phyloP scores from a whole-genome alignment of 2,888 invertebrate species.

The Pheosia gnoma region DNA sequence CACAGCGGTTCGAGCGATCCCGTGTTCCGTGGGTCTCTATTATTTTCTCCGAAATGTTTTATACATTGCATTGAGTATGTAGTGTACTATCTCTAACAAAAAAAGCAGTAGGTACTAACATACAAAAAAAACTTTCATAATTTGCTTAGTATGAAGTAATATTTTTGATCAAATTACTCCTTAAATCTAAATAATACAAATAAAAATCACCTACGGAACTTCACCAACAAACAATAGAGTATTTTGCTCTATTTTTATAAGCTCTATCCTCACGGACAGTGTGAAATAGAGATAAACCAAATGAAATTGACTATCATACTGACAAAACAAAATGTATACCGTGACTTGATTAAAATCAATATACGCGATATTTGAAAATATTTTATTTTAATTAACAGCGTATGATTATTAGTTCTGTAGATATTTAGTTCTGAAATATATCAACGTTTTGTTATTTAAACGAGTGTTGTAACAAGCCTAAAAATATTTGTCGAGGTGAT shows the following conservation, averaged over 20 bases:
- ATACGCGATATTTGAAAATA: slow-evolving; percentile 26
- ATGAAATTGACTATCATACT: slow-evolving; percentile 55
- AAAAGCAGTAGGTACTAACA: no score
- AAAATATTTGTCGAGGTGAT: not conserved
- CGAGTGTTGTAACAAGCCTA: slow-evolving; percentile 1
- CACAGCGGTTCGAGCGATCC: slow-evolving; percentile 57
- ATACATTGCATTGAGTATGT: not conserved
- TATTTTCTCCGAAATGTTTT: not conserved
- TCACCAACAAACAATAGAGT: no score
- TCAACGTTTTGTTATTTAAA: no score
- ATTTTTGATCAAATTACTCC: no score
- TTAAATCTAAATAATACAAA: no score
- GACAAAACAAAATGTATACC: slow-evolving; percentile 36
- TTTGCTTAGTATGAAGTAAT: no score
- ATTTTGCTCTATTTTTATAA: not conserved
- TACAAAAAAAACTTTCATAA: no score
- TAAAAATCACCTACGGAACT: no score
- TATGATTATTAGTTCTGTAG: slow-evolving; percentile 11
- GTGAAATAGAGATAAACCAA: slow-evolving; percentile 55
- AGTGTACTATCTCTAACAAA: no score
- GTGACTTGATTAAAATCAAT: slow-evolving; percentile 42
- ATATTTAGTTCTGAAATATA: slow-evolving; percentile 12
- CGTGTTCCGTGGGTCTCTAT: slow-evolving; percentile 13
- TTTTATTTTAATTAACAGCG: slow-evolving; percentile 30
- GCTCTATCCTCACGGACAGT: slow-evolving; percentile 39